Evolutionary conservation across 2,888 invertebrate genomes (phyloP), one percentile per base, ranked within the genome.

Genomic region (Melikaiella ostensackeni): DNA sequence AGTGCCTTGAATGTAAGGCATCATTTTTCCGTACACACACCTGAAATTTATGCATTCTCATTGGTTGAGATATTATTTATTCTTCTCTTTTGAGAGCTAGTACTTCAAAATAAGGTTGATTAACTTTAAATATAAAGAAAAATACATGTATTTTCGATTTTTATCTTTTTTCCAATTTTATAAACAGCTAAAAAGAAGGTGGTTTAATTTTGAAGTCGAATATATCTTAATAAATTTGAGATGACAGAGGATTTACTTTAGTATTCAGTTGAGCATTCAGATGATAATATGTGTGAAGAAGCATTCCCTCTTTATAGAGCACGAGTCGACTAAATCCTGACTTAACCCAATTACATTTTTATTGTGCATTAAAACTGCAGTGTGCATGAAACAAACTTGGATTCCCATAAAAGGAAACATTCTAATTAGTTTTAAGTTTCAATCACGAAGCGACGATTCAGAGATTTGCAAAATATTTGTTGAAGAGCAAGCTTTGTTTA

Each of bases 261-360:
- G 50, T n/a, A 50, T 50, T n/a, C 50, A 50, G 8, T 50, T n/a
- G 9, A 24, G 57, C 24, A 57, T 57, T 24, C 24, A 46, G 62
- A 33, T 63, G 62, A 19, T 63, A 33, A 63, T 63, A 63, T 70
- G 46, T 70, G 50, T 70, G 46, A 70, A 16, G 8, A 46, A 19
- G 27, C 19, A 50, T 30, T 30, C 9, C 13, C 13, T n/a, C 4
- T 46, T 50, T 50, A 50, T n/a, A n/a, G n/a, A 50, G 46, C 50
- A 50, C 30, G 50, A 50, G 46, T 70, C 27, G 19, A n/a, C 27
- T 30, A 70, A 70, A 70, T 46, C 46, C n/a, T 27, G n/a, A 30
- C 46, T 70, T 50, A 70, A 27, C 46, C 30, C 30, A 70, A 70
- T 70, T 70, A 70, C n/a, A 50, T 70, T 70, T 33, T 70, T 70